phyloP scores from a whole-genome alignment of 2,888 invertebrate genomes.

The Miltochrista miniata region DNA sequence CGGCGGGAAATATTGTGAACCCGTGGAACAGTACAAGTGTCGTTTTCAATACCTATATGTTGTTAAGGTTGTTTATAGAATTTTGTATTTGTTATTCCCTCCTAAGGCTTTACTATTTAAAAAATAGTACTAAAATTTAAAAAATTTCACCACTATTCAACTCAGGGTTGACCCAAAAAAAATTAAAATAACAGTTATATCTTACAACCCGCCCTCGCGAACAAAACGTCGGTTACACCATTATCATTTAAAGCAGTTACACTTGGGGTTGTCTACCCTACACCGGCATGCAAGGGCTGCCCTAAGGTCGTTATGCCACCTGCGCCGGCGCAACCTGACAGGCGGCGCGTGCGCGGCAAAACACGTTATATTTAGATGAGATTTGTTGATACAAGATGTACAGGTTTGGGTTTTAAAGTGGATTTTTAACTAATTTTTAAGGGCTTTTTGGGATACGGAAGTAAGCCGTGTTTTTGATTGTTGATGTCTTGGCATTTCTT shows the following conservation, averaged over 20 bases:
- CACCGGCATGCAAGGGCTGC: slow-evolving; percentile 50
- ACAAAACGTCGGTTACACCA: slow-evolving; percentile 29
- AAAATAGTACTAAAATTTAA: too few species aligned
- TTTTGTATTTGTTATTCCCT: too few species aligned
- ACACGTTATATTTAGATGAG: slow-evolving; percentile 9
- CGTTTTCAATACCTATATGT: too few species aligned
- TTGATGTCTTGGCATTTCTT: too few species aligned
- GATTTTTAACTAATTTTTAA: not conserved
- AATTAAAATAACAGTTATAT: slow-evolving; percentile 1
- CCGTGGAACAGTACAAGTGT: too few species aligned
- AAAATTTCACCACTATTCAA: not conserved
- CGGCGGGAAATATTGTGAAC: too few species aligned
- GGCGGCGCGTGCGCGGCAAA: slow-evolving; percentile 65
- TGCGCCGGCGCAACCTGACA: slow-evolving; percentile 63
- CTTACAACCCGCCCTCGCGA: slow-evolving; percentile 2
- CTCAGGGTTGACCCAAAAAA: not conserved
- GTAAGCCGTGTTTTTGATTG: too few species aligned
- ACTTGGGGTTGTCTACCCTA: slow-evolving; percentile 54
- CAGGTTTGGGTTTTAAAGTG: not conserved
- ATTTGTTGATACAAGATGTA: slow-evolving; percentile 6
- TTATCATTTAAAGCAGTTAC: slow-evolving; percentile 3
- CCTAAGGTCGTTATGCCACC: slow-evolving; percentile 62
- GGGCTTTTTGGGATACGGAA: too few species aligned
- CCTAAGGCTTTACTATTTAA: too few species aligned
- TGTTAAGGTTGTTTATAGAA: too few species aligned